Evolutionary conservation across 1,140 invertebrate genomes (phyloP), one percentile per base, ranked within the genome.

Genomic region (Vanessa atalanta): DNA sequence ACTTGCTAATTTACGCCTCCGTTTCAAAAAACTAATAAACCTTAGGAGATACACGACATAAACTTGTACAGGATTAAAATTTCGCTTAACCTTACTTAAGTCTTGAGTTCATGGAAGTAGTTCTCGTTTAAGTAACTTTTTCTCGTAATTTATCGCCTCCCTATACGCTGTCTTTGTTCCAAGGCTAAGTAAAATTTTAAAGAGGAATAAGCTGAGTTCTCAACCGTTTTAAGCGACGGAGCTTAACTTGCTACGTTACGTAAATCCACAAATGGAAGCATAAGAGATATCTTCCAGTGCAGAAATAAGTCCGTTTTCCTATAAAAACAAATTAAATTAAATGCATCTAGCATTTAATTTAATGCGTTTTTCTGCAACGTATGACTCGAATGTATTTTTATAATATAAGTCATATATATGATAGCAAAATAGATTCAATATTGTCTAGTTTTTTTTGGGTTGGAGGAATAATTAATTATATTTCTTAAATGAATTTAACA

Each of bases 161-260:
- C 37, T 43, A 43, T 57, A 5, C 43, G 43, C 55, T 69, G 60
- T 69, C 67, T 69, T 69, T 69, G 55, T 69, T 72, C 31, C 64
- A 48, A 53, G 63, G 48, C 31, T 65, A 20, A 15, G 51, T 67
- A 47, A 73, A 73, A 66, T 47, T 47, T 67, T 73, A 67, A 73
- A 67, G 47, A 60, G 65, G n/a, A 68, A 64, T 74, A 55, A 63
- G 31, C 66, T 43, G 47, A 16, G 51, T 64, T 74, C 61, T 65
- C 60, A 65, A 67, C 26, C n/a, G 16, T 63, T 67, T 74, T 31
- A 64, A 74, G 50, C 57, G 37, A 16, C 66, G 66, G 51, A 68
- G 65, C 72, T 68, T 63, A 48, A 50, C 37, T 73, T 51, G 66
- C 47, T 31, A 48, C 4, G 55, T 73, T 73, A 73, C 72, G 66